phyloP scores from a whole-genome alignment of 1,140 invertebrate species.

The Brachionus rubens region DNA sequence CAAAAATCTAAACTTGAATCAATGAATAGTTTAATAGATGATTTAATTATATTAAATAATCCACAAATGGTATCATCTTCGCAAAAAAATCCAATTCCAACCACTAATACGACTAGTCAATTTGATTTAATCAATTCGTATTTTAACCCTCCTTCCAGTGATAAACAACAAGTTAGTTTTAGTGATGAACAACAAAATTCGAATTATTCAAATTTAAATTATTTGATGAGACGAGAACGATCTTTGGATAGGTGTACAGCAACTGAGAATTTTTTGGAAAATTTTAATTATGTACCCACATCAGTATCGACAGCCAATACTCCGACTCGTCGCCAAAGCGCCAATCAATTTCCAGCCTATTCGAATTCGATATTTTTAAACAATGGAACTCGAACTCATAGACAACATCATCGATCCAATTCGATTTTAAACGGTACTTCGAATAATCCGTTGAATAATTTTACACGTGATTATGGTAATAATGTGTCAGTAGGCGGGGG shows the following conservation, averaged over 20 bases:
- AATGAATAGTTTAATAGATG: constrained; percentile 20
- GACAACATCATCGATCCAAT: constrained; percentile 24
- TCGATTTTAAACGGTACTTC: neutral
- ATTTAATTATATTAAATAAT: constrained; percentile 22
- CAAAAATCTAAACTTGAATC: constrained; percentile 1
- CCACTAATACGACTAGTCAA: neutral
- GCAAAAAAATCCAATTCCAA: neutral
- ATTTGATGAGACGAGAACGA: constrained; percentile 11
- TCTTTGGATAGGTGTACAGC: neutral
- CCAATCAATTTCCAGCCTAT: neutral
- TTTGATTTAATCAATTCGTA: neutral
- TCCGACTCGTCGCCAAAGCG: neutral
- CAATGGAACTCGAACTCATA: neutral
- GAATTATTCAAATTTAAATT: constrained; percentile 27
- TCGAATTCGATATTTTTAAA: constrained; percentile 6
- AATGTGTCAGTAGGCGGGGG: neutral
- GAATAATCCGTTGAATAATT: neutral
- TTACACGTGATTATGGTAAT: constrained; percentile 7
- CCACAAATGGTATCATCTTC: neutral
- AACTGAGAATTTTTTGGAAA: constrained; percentile 8
- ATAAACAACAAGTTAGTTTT: too few species aligned
- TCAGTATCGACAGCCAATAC: neutral
- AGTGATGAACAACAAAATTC: neutral
- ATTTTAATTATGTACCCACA: neutral
- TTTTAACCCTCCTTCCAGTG: neutral